Evolutionary conservation across 2,113 vertebrate genomes (phyloP).

Genomic region (Setophaga kirtlandii): DNA sequence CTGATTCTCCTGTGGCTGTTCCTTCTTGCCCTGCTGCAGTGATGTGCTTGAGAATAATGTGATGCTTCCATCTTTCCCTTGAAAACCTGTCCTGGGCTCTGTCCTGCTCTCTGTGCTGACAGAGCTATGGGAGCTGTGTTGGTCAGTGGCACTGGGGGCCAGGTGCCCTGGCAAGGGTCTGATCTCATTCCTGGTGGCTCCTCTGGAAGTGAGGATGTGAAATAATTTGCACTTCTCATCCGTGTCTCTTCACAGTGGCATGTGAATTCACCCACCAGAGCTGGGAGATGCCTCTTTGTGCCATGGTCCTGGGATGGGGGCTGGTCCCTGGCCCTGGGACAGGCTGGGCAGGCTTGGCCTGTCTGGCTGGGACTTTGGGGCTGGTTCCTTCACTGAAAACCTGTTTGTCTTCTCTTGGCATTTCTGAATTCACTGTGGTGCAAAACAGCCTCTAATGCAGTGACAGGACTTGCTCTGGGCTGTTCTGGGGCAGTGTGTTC

Average conservation of each 20-base stretch:
- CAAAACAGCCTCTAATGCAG: neutral
- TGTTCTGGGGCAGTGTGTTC: neutral
- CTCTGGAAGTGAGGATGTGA: neutral
- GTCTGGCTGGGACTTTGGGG: neutral
- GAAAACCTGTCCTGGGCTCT: neutral
- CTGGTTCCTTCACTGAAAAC: neutral
- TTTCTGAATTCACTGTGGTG: neutral
- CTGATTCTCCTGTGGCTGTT: neutral
- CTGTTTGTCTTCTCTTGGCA: neutral
- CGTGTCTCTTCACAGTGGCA: neutral
- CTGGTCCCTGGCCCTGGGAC: neutral
- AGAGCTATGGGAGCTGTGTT: neutral
- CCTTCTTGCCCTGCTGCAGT: neutral
- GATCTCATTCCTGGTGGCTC: neutral
- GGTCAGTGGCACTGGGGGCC: neutral
- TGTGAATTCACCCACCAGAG: neutral
- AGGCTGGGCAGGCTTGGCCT: neutral
- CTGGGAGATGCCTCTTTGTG: neutral
- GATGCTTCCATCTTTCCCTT: neutral
- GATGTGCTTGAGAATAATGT: neutral
- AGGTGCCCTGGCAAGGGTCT: neutral
- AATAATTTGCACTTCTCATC: neutral
- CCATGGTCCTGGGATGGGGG: rapidly evolving
- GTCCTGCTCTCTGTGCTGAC: neutral
- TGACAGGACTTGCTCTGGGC: neutral